These are phyloP conservation scores for Ochotona princeps DNA, from an alignment of 2,113 vertebrate genomes.

Conservation along the genomic window DNA sequence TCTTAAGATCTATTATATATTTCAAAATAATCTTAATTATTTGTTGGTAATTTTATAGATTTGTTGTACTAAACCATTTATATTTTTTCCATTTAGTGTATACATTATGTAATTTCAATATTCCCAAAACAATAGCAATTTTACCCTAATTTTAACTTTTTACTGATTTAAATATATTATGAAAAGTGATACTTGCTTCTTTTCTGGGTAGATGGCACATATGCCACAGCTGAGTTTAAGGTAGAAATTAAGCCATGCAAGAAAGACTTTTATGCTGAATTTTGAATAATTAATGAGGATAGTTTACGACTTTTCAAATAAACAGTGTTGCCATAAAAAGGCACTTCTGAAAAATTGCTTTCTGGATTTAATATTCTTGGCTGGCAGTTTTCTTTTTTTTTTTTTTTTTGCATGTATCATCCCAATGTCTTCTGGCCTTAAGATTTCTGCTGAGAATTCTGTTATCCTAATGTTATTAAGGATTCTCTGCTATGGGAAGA, in stretches of 20 bases:
- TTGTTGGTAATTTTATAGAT: not conserved
- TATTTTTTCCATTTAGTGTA: not conserved
- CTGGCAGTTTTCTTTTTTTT: too few species aligned
- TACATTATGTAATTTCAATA: constrained; percentile 1
- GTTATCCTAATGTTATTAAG: too few species aligned
- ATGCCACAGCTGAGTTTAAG: not conserved
- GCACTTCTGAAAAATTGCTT: not conserved
- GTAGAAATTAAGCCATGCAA: not conserved
- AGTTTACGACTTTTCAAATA: constrained; percentile 43
- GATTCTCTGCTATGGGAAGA: too few species aligned
- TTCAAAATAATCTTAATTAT: not conserved
- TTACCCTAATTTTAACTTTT: not conserved
- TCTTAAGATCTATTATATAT: not conserved
- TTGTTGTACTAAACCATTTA: not conserved
- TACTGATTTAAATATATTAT: constrained; percentile 19
- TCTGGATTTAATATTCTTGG: too few species aligned
- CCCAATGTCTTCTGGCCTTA: too few species aligned
- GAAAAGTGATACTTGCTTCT: not conserved
- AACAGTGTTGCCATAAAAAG: not conserved
- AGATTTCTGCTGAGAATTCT: too few species aligned
- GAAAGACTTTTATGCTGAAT: not conserved
- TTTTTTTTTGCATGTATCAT: too few species aligned
- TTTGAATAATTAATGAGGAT: constrained; percentile 30
- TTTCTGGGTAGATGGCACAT: not conserved
- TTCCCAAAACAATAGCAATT: not conserved